A percentile compares a stretch with the other conserved stretches of the same genome.
Conservation (phyloP, 2,797 vertebrate genomes). For the Gouania willdenowi region DNA sequence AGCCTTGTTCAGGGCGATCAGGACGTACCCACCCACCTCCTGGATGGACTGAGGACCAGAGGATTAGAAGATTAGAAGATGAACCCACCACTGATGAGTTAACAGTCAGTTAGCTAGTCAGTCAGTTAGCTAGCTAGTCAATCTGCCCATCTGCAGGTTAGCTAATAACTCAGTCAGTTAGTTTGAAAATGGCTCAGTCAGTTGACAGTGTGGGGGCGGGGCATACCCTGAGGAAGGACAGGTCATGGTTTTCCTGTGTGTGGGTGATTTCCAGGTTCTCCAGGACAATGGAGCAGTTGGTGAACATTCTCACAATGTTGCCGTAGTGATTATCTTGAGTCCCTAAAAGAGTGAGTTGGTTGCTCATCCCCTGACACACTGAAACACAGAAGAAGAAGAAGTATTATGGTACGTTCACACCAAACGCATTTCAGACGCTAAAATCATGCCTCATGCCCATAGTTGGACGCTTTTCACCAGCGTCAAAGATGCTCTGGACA, state of each 20-base stretch:
- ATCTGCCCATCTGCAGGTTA: no score
- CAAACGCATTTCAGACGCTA: no score
- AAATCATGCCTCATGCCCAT: no score
- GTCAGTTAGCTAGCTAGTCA: no score
- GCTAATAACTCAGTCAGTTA: no score
- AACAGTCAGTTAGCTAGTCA: no score
- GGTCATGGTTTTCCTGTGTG: conserved; percentile 75
- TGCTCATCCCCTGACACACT: conserved; percentile 90
- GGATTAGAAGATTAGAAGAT: background rate
- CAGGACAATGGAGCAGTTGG: conserved; percentile 87
- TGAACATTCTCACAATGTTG: conserved; percentile 83
- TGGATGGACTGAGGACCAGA: conserved; percentile 79
- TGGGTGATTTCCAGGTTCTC: conserved; percentile 93
- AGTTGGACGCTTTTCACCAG: no score
- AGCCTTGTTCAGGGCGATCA: conserved; percentile 85
- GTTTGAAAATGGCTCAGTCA: no score
- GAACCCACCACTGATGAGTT: no score
- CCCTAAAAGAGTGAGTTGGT: conserved; percentile 81
- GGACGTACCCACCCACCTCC: conserved; percentile 91
- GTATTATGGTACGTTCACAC: no score
- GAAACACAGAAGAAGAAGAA: conserved; percentile 21
- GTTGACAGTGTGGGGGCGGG: background rate
- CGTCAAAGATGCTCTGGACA: no score
- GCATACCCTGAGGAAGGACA: conserved; percentile 86
- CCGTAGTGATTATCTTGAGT: conserved; percentile 81